Evolutionary conservation across 2,113 vertebrate species (phyloP).

Genomic region (Ardeotis arabs): DNA sequence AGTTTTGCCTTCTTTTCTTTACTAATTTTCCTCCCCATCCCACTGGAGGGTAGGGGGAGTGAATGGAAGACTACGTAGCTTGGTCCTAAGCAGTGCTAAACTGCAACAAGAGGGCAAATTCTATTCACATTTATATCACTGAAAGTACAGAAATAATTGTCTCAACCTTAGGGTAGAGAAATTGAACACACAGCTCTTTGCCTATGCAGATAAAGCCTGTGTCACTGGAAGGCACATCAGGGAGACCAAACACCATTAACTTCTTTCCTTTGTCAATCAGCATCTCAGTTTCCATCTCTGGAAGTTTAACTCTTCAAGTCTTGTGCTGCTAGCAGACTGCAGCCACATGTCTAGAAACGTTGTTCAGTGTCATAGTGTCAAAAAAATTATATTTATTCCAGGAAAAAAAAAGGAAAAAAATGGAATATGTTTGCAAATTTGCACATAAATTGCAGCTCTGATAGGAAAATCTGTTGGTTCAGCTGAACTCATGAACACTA

Average conservation of each 20-base stretch:
- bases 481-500: background rate
- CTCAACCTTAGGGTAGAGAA: background rate
- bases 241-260: background rate
- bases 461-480: background rate
- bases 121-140: background rate
- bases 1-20: no score
- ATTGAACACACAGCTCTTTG: background rate
- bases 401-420: background rate
- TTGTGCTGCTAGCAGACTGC: background rate
- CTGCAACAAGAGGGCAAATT: background rate
- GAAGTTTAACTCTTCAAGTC: background rate
- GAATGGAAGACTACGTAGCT: no score
- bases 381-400: background rate
- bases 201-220: background rate
- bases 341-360: background rate
- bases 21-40: no score
- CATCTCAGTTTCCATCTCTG: background rate
- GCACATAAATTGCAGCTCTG: background rate
- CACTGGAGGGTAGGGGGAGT: no score
- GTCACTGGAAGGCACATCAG: background rate
- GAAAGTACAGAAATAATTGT: background rate
- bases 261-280: background rate
- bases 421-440: background rate
- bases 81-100: no score
- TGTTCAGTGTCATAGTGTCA: background rate